Conservation (phyloP, 92 coral and sea anemone species). For the Plumapathes pennacea region DNA sequence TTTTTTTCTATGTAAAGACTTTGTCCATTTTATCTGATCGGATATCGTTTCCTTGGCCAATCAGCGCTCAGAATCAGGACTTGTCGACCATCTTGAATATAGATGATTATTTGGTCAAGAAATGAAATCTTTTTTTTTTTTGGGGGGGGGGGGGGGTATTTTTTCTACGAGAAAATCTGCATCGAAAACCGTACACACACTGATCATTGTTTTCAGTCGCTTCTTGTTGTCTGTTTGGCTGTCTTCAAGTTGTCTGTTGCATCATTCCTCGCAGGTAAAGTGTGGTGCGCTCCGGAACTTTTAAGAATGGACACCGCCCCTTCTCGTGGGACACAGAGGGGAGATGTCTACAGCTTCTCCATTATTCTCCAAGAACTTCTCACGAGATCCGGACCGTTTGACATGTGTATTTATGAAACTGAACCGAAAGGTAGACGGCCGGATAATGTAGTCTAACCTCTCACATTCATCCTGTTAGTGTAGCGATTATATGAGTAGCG, state of each 20-base stretch:
- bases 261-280: constrained; percentile 52
- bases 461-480: not conserved
- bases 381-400: constrained; percentile 90
- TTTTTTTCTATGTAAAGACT: too few species aligned
- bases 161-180: not conserved
- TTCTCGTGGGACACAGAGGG: constrained; percentile 84
- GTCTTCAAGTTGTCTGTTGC: too few species aligned
- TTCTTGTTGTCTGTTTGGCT: not conserved
- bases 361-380: constrained; percentile 89
- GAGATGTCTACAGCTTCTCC: constrained; percentile 96
- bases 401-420: constrained; percentile 65
- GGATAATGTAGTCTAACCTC: not conserved
- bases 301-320: constrained; percentile 55
- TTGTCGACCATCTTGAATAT: too few species aligned
- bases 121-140: too few species aligned
- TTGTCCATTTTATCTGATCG: too few species aligned
- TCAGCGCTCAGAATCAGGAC: too few species aligned
- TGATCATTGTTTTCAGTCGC: not conserved
- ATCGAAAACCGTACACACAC: not conserved
- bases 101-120: too few species aligned
- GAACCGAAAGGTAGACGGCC: constrained; percentile 71
- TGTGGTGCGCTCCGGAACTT: constrained; percentile 96
- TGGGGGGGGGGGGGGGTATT: too few species aligned
- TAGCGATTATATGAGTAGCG: not conserved
- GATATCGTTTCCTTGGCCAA: too few species aligned